Base-by-base conservation (phyloP, 2,797 vertebrate genomes). In the Pseudopleuronectes americanus region DNA sequence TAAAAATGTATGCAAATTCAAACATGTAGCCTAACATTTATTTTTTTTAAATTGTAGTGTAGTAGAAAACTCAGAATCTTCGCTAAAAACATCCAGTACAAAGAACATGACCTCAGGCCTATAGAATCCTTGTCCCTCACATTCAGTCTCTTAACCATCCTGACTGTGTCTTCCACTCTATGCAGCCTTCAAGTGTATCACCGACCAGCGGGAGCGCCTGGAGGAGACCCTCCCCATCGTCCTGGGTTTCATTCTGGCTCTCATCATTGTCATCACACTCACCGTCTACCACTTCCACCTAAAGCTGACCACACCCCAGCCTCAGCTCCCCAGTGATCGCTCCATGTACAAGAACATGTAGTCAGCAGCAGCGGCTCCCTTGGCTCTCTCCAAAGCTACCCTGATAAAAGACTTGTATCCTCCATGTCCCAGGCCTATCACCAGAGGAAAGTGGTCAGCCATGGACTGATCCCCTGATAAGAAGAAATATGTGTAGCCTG, bases 281-380 rank as follows among this genome's bases (percentile, higher is more conserved):
- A 94, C 94, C 0, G 81, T 98, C 73, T 99, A 99, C 92, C 98
- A 99, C 79, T 89, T 99, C 86, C 97, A 99, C 88, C 96, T 96
- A 84, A 99, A 98, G 91, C 93, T 99, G 94, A 98, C 97, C 0
- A 95, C 96, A 2, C 94, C 51, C 64, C 96, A 96, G 88, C 95
- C 95, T 9, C 96, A 96, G 84, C 95, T 99, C 53, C 98, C 97
- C 64, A 90, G 95, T 65, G 98, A 99, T 90, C 95, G 97, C 88
- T 97, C 97, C 70, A 95, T 98, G 85, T 99, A 99, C 91, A 99
- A 99, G 88, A 97, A 99, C 93, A 99, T 99, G 98, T 99, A 96
- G 79, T 7, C 58, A 23, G n/a, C 49, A 28, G 55, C 81, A 23
- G 43, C 24, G 41, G 59, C 62, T 59, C 66, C 65, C 64, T 66